These are phyloP conservation scores for Ivindomyrus marchei DNA, from an alignment of 2,113 vertebrate genomes.

Conservation along the genomic window DNA sequence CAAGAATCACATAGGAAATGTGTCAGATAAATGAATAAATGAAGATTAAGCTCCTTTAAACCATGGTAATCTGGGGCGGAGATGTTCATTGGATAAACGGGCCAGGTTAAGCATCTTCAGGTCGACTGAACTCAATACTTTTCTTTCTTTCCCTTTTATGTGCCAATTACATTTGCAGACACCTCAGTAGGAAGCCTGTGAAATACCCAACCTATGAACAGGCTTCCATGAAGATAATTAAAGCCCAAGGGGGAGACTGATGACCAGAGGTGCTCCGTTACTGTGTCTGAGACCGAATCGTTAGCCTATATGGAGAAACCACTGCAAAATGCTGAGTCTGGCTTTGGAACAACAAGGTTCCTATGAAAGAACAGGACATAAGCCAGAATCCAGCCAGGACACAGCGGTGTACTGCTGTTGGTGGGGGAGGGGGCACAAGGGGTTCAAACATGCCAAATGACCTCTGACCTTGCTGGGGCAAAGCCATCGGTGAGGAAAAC, in stretches of 20 bases:
- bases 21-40: not conserved
- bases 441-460: not conserved
- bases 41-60: not conserved
- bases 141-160: not conserved
- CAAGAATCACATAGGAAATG: not conserved
- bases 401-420: not conserved
- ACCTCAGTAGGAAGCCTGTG: not conserved
- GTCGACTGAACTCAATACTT: not conserved
- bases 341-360: not conserved
- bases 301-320: not conserved
- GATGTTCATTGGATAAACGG: not conserved
- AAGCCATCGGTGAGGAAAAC: not conserved
- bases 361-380: not conserved
- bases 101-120: not conserved
- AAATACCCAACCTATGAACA: not conserved
- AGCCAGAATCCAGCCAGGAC: not conserved
- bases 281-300: not conserved
- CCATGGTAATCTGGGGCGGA: not conserved
- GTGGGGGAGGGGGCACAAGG: not conserved
- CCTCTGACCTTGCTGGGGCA: not conserved
- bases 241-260: not conserved
- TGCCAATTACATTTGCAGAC: not conserved
- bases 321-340: not conserved
- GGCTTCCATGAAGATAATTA: not conserved
- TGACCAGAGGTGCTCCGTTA: not conserved